Evolutionary conservation across 2,113 vertebrate species (phyloP).

Genomic region (Sceloporus undulatus): DNA sequence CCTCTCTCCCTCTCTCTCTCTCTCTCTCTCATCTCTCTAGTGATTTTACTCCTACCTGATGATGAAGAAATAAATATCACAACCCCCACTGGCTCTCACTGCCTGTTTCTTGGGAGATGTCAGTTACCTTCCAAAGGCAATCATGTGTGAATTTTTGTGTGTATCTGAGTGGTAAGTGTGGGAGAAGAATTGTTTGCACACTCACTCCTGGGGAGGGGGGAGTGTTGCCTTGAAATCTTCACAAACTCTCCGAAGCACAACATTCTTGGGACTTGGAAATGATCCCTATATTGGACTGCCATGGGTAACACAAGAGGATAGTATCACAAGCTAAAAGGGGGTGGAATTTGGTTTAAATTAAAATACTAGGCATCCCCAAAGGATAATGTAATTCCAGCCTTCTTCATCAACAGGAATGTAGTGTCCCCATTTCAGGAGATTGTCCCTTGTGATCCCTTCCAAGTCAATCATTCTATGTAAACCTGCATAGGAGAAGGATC

Average conservation of each 20-base stretch:
- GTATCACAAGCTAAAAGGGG: not conserved
- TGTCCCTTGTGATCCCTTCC: too few relatives aligned
- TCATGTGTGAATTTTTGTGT: not conserved
- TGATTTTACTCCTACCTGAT: constrained; percentile 26
- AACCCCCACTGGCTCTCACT: not conserved
- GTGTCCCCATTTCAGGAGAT: too few relatives aligned
- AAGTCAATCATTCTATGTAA: too few relatives aligned
- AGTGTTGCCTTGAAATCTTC: not conserved
- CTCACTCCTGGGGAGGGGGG: too few relatives aligned
- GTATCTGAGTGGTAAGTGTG: not conserved
- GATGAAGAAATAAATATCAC: constrained; percentile 17
- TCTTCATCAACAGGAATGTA: too few relatives aligned
- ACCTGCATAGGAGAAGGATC: too few relatives aligned
- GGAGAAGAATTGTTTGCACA: not conserved
- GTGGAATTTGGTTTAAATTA: not conserved
- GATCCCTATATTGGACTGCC: too few relatives aligned
- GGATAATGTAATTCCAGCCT: too few relatives aligned
- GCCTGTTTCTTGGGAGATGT: constrained; percentile 2
- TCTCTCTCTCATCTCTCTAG: not conserved
- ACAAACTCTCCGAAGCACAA: not conserved
- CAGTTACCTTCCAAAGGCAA: constrained; percentile 24
- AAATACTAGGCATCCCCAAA: not conserved
- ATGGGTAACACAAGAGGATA: not conserved
- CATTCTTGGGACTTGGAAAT: not conserved
- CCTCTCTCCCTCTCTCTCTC: not conserved